Evolutionary conservation across 2,797 vertebrate species (phyloP), one percentile per base, ranked within the genome.

Genomic region (Rhynchotus rufescens): DNA sequence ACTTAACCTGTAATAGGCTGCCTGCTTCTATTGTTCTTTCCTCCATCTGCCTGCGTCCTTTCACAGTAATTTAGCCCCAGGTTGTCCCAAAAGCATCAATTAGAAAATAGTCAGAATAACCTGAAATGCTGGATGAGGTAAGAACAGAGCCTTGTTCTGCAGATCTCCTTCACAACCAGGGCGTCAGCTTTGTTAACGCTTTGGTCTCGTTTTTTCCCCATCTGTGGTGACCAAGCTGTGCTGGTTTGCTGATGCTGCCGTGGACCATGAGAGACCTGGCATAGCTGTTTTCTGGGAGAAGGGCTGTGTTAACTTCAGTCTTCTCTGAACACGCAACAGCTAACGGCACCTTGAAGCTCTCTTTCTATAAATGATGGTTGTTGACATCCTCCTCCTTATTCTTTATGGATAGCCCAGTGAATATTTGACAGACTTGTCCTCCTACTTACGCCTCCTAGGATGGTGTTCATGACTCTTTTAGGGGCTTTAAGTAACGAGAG

Each of bases 81-180:
- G 66, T 91, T 52, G 30, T 89, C 94, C 87, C 65, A 81, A 12
- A 92, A 88, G 40, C 19, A 3, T 74, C 65, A 49, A 38, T 61
- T 93, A 83, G 79, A 90, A 94, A 90, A 90, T 77, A 83, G 59
- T 79, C 56, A 83, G 80, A 95, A 91, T 83, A 90, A 80, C 59
- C 62, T 71, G 67, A 94, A 92, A 91, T 86, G 36, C 47, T 90
- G 28, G 38, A 80, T 80, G 6, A 69, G 47, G 42, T 74, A 79
- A 56, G 36, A 90, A 87, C 49, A 81, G 67, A 94, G 56, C 16
- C 69, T 47, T 49, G 12, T 73, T 81, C 83, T 45, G 22, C 34
- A 57, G 80, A 92, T 47, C 30, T 30, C 42, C 30, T 86, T 90
- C 52, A 78, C 62, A 80, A 42, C 73, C 42, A 67, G 79, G n/a